These are phyloP conservation scores for Speoplatyrhinus poulsoni DNA, from an alignment of 2,113 vertebrate species.

Conservation along the genomic window DNA sequence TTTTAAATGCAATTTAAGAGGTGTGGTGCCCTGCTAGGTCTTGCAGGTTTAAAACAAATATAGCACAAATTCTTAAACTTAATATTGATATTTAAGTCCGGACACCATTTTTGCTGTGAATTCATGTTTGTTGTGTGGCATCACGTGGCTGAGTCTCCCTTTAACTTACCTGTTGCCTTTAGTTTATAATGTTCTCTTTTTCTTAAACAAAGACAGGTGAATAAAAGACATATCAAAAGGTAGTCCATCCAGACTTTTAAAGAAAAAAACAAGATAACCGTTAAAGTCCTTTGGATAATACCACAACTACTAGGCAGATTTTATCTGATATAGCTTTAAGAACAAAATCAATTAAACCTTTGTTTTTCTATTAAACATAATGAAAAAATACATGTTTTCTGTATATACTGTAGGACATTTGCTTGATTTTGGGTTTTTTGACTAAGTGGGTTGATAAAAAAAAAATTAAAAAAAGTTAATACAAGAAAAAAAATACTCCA, in stretches of 20 bases:
- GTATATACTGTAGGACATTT: slow-evolving; percentile 54
- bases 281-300: slow-evolving; percentile 60
- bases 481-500: slow-evolving; percentile 52
- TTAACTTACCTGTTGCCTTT: slow-evolving; percentile 79
- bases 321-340: slow-evolving; percentile 76
- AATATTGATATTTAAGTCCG: neutral
- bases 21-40: neutral
- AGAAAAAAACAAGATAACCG: slow-evolving; percentile 32
- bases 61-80: neutral
- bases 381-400: slow-evolving; percentile 21
- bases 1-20: neutral
- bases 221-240: slow-evolving; percentile 71
- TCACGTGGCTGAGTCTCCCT: slow-evolving; percentile 49
- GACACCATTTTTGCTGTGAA: slow-evolving; percentile 1
- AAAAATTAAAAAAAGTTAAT: neutral
- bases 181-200: slow-evolving; percentile 69
- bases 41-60: neutral
- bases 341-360: slow-evolving; percentile 33
- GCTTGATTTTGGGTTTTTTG: slow-evolving; percentile 55
- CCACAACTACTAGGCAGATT: slow-evolving; percentile 57
- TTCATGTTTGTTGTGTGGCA: slow-evolving; percentile 7
- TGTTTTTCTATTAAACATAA: slow-evolving; percentile 47
- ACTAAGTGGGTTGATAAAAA: slow-evolving; percentile 51
- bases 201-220: slow-evolving; percentile 54
- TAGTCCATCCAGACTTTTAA: slow-evolving; percentile 63